Evolutionary conservation across 2,888 invertebrate genomes (phyloP).

Genomic region (Torymus texanus): DNA sequence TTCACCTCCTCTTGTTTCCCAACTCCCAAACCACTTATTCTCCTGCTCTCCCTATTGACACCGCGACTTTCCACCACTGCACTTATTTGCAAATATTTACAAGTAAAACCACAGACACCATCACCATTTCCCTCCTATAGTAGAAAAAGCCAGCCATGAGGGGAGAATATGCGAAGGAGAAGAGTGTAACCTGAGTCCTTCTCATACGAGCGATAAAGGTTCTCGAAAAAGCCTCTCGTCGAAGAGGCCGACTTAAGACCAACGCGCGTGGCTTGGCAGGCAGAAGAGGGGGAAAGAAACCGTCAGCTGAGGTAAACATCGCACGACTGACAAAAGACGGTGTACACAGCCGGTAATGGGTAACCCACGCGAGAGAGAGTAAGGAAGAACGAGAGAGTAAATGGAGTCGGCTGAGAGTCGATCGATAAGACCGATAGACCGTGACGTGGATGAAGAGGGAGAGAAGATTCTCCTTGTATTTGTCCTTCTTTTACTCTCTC

Average conservation of each 20-base stretch:
- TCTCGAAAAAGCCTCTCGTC: constrained; percentile 13
- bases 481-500: not conserved
- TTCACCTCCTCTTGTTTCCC: too few species aligned
- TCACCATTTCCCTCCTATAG: too few species aligned
- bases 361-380: constrained; percentile 51
- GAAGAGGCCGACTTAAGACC: constrained; percentile 11
- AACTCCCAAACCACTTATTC: too few species aligned
- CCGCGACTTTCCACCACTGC: too few species aligned
- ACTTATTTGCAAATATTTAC: too few species aligned
- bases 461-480: not conserved
- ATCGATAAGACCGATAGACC: constrained; percentile 58
- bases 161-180: too few species aligned
- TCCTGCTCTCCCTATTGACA: too few species aligned
- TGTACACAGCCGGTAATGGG: constrained; percentile 56
- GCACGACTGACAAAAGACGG: constrained; percentile 41
- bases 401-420: constrained; percentile 50
- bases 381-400: constrained; percentile 36
- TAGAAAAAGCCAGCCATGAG: too few species aligned
- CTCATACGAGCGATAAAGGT: not conserved
- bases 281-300: not conserved
- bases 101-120: too few species aligned
- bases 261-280: not conserved
- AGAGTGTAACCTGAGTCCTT: too few species aligned
- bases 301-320: constrained; percentile 43
- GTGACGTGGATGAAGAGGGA: not conserved